Evolutionary conservation across 2,113 vertebrate species (phyloP), one percentile per base, ranked within the genome.

Genomic region (Naja naja): DNA sequence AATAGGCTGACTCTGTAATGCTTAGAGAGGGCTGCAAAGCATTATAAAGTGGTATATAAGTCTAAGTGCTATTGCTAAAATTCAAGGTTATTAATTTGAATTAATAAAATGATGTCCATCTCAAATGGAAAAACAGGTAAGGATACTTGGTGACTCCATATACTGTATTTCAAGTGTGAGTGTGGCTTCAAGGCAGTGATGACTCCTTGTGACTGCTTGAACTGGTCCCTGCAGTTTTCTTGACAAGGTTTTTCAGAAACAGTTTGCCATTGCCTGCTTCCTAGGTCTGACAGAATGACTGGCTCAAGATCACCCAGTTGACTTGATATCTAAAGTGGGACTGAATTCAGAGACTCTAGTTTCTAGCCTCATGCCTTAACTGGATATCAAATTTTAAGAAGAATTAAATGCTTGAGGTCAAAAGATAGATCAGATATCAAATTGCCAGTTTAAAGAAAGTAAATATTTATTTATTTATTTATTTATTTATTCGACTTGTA

Each of bases 91-190:
- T 94, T 95, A 96, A 96, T 96, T 89, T 95, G 94, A 96, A 95
- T 94, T 97, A 96, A 97, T 96, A 94, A 97, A 87, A 85, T 43
- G 45, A 96, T 94, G 87, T 95, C 92, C n/a, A n/a, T n/a, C 34
- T 94, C 93, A 64, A 27, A 9, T 25, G 9, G 0, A 27, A 74
- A 94, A 94, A 60, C 30, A 93, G 7, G 85, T 94, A 93, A 5
- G 18, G 10, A 52, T 92, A 55, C 92, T 89, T 91, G 4, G 49
- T 3, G 0, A 92, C 4, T 0, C 39, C 6, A 69, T 2, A 4
- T 1, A 20, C 0, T 16, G 89, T 0, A 93, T 74, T 74, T 34
- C 69, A 39, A 20, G n/a, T 74, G 16, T 74, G 69, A 5, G n/a
- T 34, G n/a, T 34, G 2, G 14, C n/a, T 74, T 74, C 69, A 74